These are phyloP conservation scores for Dynastes maya DNA, from an alignment of 2,888 invertebrate species.

Conservation along the genomic window DNA sequence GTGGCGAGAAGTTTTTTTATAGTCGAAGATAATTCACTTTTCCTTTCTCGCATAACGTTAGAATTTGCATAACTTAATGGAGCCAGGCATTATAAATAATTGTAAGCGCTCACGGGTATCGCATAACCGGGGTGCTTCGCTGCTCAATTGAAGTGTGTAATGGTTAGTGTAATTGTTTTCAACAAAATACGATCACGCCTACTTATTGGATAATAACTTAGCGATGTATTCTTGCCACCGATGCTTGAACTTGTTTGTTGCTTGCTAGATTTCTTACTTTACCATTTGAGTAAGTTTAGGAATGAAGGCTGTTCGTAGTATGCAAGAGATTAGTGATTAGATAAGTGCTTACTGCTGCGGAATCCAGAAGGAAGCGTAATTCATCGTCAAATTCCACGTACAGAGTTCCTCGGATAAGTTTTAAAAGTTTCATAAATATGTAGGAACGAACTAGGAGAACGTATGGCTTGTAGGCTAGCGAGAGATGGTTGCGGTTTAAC, in stretches of 20 bases:
- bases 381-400: conserved; percentile 9
- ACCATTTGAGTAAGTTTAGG: not conserved
- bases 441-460: conserved; percentile 12
- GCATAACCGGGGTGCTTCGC: conserved; percentile 10
- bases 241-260: not conserved
- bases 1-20: conserved; percentile 52
- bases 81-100: conserved; percentile 34
- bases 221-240: too few relatives aligned
- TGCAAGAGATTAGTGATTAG: not conserved
- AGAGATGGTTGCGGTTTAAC: conserved; percentile 15
- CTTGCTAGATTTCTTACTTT: not conserved
- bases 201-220: not conserved
- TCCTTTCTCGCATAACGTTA: conserved; percentile 45
- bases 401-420: conserved; percentile 11
- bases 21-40: conserved; percentile 46
- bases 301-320: not conserved
- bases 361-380: not conserved
- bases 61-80: conserved; percentile 50
- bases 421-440: conserved; percentile 28
- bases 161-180: conserved; percentile 9
- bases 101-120: conserved; percentile 5
- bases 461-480: conserved; percentile 1
- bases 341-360: not conserved
- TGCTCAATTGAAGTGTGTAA: conserved; percentile 27
- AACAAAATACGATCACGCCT: not conserved